Evolutionary conservation across 1,140 invertebrate genomes (phyloP).

Genomic region (Drosophila quadrilineata): DNA sequence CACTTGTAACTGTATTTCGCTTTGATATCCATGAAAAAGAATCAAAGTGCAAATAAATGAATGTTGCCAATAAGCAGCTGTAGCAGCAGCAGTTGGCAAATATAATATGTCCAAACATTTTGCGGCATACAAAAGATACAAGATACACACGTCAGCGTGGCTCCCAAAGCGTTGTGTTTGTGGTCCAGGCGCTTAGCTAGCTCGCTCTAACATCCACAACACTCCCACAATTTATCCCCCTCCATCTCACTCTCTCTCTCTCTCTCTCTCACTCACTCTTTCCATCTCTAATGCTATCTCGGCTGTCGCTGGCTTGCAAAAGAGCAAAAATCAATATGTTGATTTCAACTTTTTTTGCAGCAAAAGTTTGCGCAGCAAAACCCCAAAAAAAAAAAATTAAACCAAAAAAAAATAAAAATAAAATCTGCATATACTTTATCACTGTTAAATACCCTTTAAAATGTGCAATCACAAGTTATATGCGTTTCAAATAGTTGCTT

Average conservation of each 20-base stretch:
- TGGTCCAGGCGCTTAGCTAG: constrained; percentile 42
- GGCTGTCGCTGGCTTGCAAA: constrained; percentile 30
- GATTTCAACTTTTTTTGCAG: constrained; percentile 64
- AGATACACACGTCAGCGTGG: constrained; percentile 72
- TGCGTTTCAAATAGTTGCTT: too few relatives aligned
- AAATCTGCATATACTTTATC: constrained; percentile 10
- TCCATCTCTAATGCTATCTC: too few relatives aligned
- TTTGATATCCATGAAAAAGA: constrained; percentile 11
- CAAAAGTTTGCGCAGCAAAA: constrained; percentile 21
- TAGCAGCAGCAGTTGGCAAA: constrained; percentile 51
- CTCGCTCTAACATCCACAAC: too few relatives aligned
- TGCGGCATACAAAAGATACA: constrained; percentile 45
- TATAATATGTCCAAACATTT: constrained; percentile 48
- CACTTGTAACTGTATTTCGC: constrained; percentile 7
- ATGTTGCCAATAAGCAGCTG: constrained; percentile 51
- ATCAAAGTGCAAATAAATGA: constrained; percentile 59
- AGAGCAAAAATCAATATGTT: constrained; percentile 76
- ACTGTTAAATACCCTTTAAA: constrained; percentile 5
- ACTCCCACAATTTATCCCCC: background rate
- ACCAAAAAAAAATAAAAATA: constrained; percentile 4
- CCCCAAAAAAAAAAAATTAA: constrained; percentile 32
- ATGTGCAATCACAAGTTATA: too few relatives aligned
- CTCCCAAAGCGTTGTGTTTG: constrained; percentile 43
- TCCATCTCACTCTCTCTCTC: background rate
- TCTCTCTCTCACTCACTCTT: background rate